Percentiles rank a stretch among this genome's conserved stretches.
Evolutionary conservation across 2,113 vertebrate genomes (phyloP).

Genomic region (Perca fluviatilis): DNA sequence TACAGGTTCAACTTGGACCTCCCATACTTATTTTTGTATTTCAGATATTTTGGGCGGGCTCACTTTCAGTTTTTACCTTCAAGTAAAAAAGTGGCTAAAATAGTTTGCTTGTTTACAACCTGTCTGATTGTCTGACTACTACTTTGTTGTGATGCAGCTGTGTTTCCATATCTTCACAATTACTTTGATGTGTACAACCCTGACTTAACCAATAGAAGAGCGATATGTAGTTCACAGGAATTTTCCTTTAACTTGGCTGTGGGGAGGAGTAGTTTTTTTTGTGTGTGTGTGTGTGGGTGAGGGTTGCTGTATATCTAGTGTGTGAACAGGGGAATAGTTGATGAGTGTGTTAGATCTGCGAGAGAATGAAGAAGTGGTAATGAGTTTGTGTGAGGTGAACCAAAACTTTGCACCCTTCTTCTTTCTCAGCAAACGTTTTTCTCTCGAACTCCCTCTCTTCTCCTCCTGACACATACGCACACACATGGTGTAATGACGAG

Average conservation of each 20-base stretch:
- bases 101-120: not conserved
- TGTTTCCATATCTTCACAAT: not conserved
- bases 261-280: not conserved
- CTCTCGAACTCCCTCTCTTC: slow-evolving; percentile 28
- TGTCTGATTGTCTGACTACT: not conserved
- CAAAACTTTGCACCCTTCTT: slow-evolving; percentile 33
- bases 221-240: not conserved
- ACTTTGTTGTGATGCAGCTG: not conserved
- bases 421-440: slow-evolving; percentile 42
- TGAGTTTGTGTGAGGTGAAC: slow-evolving; percentile 65
- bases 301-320: not conserved
- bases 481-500: slow-evolving; percentile 62
- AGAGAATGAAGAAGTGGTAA: slow-evolving; percentile 62
- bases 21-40: not conserved
- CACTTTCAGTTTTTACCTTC: not conserved
- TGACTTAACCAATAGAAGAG: not conserved
- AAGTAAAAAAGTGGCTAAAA: not conserved
- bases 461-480: slow-evolving; percentile 31
- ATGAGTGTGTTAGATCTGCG: slow-evolving; percentile 10
- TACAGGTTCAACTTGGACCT: not conserved
- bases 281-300: not conserved
- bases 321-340: slow-evolving; percentile 21
- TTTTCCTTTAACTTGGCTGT: not conserved
- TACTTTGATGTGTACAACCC: not conserved
- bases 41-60: not conserved